Percentiles rank a stretch among this genome's conserved stretches.
Evolutionary conservation across 2,888 invertebrate species (phyloP).

Genomic region (Drosophila phalerata): DNA sequence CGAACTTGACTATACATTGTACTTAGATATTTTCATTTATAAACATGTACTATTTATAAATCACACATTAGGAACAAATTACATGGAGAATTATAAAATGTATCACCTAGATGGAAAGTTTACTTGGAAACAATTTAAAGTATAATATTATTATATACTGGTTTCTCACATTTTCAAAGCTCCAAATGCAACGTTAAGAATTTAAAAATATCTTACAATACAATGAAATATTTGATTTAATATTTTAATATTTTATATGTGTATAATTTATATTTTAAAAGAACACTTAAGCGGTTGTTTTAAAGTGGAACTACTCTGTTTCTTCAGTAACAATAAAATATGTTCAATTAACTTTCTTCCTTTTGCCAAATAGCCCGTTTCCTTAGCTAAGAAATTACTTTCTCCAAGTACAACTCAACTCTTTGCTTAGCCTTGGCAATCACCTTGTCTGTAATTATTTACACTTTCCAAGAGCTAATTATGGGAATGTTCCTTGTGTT

Average conservation of each 20-base stretch:
- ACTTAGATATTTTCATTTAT: neutral
- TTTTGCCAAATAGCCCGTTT: neutral
- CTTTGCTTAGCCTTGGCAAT: constrained; percentile 15
- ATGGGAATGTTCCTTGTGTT: constrained; percentile 37
- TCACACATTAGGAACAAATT: neutral
- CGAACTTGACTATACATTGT: neutral
- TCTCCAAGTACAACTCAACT: constrained; percentile 17
- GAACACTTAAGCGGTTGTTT: neutral
- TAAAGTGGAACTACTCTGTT: neutral
- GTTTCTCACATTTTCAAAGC: too few relatives aligned
- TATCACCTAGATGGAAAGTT: neutral
- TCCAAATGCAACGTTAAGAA: too few relatives aligned
- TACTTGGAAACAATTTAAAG: neutral
- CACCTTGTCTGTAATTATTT: constrained; percentile 68
- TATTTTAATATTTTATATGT: too few relatives aligned
- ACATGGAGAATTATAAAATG: neutral
- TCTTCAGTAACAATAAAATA: neutral
- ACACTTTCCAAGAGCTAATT: constrained; percentile 69
- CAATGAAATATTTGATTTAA: too few relatives aligned
- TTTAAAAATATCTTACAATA: too few relatives aligned
- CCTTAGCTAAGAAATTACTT: constrained; percentile 2
- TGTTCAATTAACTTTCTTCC: neutral
- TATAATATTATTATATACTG: neutral
- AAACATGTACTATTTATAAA: neutral
- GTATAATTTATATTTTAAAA: neutral